Evolutionary conservation across 2,888 invertebrate species (phyloP), one percentile per base, ranked within the genome.

Genomic region (Lasius fuliginosus): DNA sequence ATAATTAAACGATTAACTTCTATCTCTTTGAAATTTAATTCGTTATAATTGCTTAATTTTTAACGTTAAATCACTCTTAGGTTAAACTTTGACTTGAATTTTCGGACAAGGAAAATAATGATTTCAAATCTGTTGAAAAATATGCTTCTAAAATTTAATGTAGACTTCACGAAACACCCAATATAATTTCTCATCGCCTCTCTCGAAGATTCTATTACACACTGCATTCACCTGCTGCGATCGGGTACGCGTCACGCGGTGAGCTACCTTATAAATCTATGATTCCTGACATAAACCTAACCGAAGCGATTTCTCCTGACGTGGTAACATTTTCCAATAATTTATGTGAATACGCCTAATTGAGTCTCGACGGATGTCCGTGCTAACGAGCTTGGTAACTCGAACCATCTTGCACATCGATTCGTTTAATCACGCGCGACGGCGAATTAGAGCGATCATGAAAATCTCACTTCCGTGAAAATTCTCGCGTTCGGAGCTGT

Each of bases 261-360:
- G 69, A 69, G 77, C 71, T 79, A 79, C 79, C 71, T 60, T 79
- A 71, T 79, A 79, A 79, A 79, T 79, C 58, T 71, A 23, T 53
- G 58, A 62, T 79, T 62, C 27, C 27, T 60, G 33, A 53, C 73
- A 65, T 71, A 71, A 86, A 87, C 75, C 75, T 65, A 56, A 69
- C 67, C 60, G 75, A 67, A 56, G 49, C 65, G 82, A 86, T 87
- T 86, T 89, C 89, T 62, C 87, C 27, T 56, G 84, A 87, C 69
- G 83, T n/a, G 42, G 67, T 77, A 76, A 83, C 64, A 53, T 84
- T 82, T 84, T 30, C 8, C 74, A 58, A 83, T 69, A 86, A 89
- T 86, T 89, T 64, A 68, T 69, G 65, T 49, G 46, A 40, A 18
- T 74, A 67, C 36, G 69, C 69, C 77, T 81, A 74, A 84, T 87